These are phyloP conservation scores for Laspeyria flexula DNA, from an alignment of 2,888 invertebrate genomes.

Conservation along the genomic window DNA sequence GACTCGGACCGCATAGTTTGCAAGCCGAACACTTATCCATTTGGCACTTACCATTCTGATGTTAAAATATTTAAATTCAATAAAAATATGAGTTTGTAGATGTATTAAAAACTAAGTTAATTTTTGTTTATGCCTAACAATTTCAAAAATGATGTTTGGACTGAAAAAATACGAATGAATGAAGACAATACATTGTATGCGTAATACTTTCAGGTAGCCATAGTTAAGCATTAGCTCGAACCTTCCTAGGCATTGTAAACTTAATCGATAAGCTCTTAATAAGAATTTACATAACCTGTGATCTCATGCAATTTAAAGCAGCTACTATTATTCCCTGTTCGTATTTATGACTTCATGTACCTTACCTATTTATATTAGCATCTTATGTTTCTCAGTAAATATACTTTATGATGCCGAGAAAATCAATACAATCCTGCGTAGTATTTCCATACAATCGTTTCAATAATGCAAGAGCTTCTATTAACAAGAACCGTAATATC, in stretches of 20 bases:
- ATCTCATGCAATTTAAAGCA: slow-evolving; percentile 16
- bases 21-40: no score
- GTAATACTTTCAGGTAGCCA: no score
- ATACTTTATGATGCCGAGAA: slow-evolving; percentile 40
- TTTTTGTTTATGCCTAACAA: no score
- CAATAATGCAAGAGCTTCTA: slow-evolving; percentile 49
- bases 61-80: no score
- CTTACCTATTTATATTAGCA: slow-evolving; percentile 32
- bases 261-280: slow-evolving; percentile 3
- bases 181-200: no score
- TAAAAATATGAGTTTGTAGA: no score
- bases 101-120: no score
- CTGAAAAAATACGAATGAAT: no score
- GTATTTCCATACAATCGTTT: slow-evolving; percentile 49
- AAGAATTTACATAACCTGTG: slow-evolving; percentile 10
- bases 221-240: neutral
- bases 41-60: no score
- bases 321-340: slow-evolving; percentile 10
- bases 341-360: slow-evolving; percentile 32
- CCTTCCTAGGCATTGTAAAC: neutral
- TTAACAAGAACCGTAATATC: slow-evolving; percentile 42
- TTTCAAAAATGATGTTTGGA: no score
- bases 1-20: no score
- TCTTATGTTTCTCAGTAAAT: slow-evolving; percentile 39
- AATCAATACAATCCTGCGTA: slow-evolving; percentile 42